Percentiles rank a stretch among this genome's conserved stretches.
phyloP scores from a whole-genome alignment of 2,797 vertebrate species.

The Epinephelus coioides region DNA sequence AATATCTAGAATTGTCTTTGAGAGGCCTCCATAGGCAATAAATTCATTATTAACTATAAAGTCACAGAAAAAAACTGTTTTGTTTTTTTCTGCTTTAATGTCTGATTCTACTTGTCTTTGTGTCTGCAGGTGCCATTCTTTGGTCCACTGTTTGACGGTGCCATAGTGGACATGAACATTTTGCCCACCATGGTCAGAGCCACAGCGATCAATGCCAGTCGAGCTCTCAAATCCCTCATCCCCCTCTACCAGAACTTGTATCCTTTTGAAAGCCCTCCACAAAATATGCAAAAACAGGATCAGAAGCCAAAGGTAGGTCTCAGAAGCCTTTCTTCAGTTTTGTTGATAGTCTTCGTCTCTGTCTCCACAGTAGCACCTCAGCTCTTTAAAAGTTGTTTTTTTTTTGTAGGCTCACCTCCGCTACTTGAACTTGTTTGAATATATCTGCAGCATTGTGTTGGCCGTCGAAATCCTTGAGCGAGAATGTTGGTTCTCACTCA shows the following conservation, averaged over 20 bases:
- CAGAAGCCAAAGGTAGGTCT: constrained; percentile 43
- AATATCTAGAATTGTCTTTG: not conserved
- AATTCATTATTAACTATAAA: not conserved
- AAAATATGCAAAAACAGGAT: not conserved
- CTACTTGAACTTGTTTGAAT: not conserved
- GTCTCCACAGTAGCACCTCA: not conserved
- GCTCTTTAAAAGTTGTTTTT: not conserved
- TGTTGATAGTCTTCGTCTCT: not conserved
- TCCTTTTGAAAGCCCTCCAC: constrained; percentile 84
- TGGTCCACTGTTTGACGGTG: constrained; percentile 97
- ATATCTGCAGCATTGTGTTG: not conserved
- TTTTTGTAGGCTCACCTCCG: not conserved
- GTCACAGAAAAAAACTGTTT: not conserved
- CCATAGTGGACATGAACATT: constrained; percentile 97
- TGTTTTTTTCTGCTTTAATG: not conserved
- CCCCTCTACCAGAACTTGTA: constrained; percentile 99
- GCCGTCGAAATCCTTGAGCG: constrained; percentile 26
- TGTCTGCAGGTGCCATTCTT: constrained; percentile 94
- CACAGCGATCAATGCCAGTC: constrained; percentile 98
- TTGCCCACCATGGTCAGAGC: constrained; percentile 96
- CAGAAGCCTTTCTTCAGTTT: not conserved
- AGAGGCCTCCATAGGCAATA: not conserved
- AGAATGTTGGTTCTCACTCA: constrained; percentile 49
- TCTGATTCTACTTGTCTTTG: not conserved
- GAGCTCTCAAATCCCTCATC: constrained; percentile 96